These are phyloP conservation scores for Pomatorhinus ruficollis DNA, from an alignment of 2,113 vertebrate species.

Conservation along the genomic window DNA sequence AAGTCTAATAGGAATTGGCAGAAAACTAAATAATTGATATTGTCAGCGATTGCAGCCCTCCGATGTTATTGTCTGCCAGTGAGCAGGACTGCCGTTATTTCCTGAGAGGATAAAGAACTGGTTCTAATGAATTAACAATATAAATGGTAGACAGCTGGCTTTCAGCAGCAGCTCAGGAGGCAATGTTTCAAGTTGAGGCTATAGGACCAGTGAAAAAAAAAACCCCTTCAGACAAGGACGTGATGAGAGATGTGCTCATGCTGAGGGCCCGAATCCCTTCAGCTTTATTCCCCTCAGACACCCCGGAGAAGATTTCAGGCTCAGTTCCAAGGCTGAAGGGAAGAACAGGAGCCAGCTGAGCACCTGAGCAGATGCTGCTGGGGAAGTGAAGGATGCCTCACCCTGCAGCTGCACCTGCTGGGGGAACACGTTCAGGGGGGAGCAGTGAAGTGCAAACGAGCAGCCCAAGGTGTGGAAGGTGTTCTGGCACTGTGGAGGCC, in stretches of 20 bases:
- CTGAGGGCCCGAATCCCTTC: background rate
- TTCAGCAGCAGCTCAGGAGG: slow-evolving; percentile 52
- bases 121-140: slow-evolving; percentile 80
- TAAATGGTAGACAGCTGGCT: slow-evolving; percentile 73
- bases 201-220: background rate
- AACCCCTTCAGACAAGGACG: background rate
- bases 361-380: background rate
- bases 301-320: background rate
- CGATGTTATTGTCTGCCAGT: slow-evolving; percentile 70
- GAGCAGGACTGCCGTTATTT: slow-evolving; percentile 70
- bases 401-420: background rate
- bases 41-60: slow-evolving; percentile 70
- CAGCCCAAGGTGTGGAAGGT: background rate
- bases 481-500: background rate
- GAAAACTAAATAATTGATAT: slow-evolving; percentile 81
- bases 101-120: slow-evolving; percentile 77
- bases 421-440: background rate
- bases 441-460: accelerated
- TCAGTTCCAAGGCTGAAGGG: background rate
- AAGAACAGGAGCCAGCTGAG: background rate
- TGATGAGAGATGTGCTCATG: background rate
- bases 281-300: background rate
- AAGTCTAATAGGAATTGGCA: slow-evolving; percentile 83
- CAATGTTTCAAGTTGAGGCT: slow-evolving; percentile 1
- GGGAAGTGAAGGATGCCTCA: background rate